Percentiles rank a stretch among this genome's conserved stretches.
These are phyloP conservation scores for Medauroidea extradentata DNA, from an alignment of 1,140 invertebrate genomes.

Conservation along the genomic window DNA sequence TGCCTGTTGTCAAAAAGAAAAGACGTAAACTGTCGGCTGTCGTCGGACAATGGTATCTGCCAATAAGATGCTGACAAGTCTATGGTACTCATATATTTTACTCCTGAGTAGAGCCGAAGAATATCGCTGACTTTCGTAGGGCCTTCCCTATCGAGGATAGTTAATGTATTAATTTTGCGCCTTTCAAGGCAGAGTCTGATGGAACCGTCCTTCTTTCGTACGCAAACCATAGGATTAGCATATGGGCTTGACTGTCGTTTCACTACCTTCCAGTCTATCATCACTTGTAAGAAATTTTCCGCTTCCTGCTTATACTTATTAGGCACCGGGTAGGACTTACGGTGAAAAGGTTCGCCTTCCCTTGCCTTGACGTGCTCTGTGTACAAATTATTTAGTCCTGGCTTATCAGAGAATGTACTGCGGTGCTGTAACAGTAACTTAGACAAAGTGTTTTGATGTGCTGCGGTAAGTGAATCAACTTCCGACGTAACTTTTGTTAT, in stretches of 20 bases:
- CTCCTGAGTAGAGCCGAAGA: conserved; percentile 30
- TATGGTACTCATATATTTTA: conserved; percentile 34
- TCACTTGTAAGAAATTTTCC: background rate
- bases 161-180: background rate
- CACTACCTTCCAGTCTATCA: background rate
- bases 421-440: too few species aligned
- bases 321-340: background rate
- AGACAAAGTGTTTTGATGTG: too few species aligned
- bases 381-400: background rate
- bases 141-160: background rate
- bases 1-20: background rate
- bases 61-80: conserved; percentile 42
- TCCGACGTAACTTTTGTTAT: too few species aligned
- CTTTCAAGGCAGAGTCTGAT: background rate
- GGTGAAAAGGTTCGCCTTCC: background rate
- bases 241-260: background rate
- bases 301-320: background rate
- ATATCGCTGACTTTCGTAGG: background rate
- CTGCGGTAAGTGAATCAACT: too few species aligned
- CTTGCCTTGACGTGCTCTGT: background rate
- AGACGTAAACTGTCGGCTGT: conserved; percentile 36
- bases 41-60: conserved; percentile 37
- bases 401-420: background rate
- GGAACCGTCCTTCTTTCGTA: background rate
- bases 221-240: background rate